Conservation (phyloP, 2,888 invertebrate genomes). For the Gymnoscelis rufifasciata region DNA sequence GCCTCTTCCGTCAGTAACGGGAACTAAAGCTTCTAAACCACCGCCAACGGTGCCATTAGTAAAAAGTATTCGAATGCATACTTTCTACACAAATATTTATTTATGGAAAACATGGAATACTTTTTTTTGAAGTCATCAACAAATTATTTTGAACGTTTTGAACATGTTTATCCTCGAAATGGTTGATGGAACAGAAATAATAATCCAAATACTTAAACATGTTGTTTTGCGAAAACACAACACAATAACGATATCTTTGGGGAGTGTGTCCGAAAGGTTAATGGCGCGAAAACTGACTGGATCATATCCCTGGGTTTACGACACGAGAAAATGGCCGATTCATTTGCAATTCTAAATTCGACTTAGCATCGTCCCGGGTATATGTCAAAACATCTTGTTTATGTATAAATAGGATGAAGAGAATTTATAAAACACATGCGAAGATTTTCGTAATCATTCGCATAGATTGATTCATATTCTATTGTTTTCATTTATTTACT, state of each 20-base stretch:
- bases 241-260: conserved; percentile 57
- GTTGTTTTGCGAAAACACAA: conserved; percentile 45
- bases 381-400: conserved; percentile 31
- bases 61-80: too few relatives aligned
- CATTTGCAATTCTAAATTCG: conserved; percentile 78
- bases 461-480: too few relatives aligned
- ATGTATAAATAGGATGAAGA: neutral
- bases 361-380: conserved; percentile 48
- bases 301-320: conserved; percentile 77
- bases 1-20: too few relatives aligned
- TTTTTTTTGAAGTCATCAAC: too few relatives aligned
- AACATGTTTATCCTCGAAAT: too few relatives aligned
- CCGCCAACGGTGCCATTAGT: too few relatives aligned
- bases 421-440: too few relatives aligned
- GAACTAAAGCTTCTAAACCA: too few relatives aligned
- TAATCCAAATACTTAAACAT: conserved; percentile 13
- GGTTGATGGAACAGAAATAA: neutral
- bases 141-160: too few relatives aligned
- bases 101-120: too few relatives aligned
- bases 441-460: neutral
- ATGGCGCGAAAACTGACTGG: conserved; percentile 78
- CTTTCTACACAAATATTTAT: too few relatives aligned
- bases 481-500: too few relatives aligned
- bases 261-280: conserved; percentile 63
- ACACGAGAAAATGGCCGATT: conserved; percentile 75